Evolutionary conservation across 2,113 vertebrate genomes (phyloP).

Genomic region (Aspiorhynchus laticeps): DNA sequence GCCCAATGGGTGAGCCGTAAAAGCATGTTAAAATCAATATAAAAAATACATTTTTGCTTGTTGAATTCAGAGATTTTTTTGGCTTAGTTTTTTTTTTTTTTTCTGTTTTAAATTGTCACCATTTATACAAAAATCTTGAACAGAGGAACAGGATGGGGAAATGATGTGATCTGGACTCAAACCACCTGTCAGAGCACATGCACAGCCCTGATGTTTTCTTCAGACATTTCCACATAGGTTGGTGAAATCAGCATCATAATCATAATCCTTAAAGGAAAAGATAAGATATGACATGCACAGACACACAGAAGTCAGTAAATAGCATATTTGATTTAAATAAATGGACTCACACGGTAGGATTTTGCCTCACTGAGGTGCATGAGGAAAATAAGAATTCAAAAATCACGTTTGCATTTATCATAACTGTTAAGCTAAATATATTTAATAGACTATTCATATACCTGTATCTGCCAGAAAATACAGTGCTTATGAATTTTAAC

Average conservation of each 20-base stretch:
- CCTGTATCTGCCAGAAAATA: not conserved
- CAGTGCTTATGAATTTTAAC: not conserved
- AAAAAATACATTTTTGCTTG: not conserved
- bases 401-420: not conserved
- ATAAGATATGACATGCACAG: not conserved
- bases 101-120: not conserved
- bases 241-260: conserved; percentile 2
- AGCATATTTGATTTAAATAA: not conserved
- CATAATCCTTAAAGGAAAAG: not conserved
- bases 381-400: not conserved
- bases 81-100: too few species aligned
- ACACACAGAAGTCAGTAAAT: not conserved
- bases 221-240: conserved; percentile 20
- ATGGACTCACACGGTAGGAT: not conserved
- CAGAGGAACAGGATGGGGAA: not conserved
- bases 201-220: not conserved
- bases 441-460: not conserved
- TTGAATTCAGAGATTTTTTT: not conserved
- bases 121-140: not conserved
- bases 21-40: not conserved
- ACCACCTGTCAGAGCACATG: not conserved
- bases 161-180: not conserved
- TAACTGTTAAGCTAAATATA: not conserved
- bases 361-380: not conserved
- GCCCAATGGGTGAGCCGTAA: not conserved